Conservation (phyloP, 1,140 invertebrate species). For the Cherax quadricarinatus region DNA sequence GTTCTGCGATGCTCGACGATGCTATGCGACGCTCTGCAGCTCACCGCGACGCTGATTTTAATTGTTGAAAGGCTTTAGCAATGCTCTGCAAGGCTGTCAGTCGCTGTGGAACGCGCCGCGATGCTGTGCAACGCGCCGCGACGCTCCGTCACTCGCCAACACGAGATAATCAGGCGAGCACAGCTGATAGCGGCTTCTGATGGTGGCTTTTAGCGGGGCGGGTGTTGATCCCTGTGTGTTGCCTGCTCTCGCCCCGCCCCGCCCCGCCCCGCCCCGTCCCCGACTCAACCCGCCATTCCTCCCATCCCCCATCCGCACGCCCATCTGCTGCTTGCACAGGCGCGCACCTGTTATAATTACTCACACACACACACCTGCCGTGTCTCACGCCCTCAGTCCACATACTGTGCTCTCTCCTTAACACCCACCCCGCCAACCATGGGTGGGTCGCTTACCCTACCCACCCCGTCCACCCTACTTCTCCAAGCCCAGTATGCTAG, state of each 20-base stretch:
- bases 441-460: too few species aligned
- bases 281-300: neutral
- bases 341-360: too few species aligned
- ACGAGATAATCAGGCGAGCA: conserved; percentile 61
- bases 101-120: too few species aligned
- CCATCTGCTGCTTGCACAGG: neutral
- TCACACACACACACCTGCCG: neutral
- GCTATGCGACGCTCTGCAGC: too few species aligned
- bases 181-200: conserved; percentile 60
- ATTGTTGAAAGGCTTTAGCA: too few species aligned
- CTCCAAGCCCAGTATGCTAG: neutral
- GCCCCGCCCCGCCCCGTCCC: conserved; percentile 5
- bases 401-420: too few species aligned
- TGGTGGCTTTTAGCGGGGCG: conserved; percentile 60
- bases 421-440: neutral
- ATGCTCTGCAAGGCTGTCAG: neutral
- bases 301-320: neutral
- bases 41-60: too few species aligned
- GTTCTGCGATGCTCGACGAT: too few species aligned
- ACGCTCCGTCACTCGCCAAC: conserved; percentile 48
- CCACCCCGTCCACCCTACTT: neutral
- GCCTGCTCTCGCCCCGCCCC: conserved; percentile 4
- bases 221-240: conserved; percentile 56
- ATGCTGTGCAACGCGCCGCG: too few species aligned
- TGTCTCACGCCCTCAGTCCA: too few species aligned